Base-by-base conservation (phyloP, 2,797 vertebrate genomes). In the Melanogrammus aeglefinus region DNA sequence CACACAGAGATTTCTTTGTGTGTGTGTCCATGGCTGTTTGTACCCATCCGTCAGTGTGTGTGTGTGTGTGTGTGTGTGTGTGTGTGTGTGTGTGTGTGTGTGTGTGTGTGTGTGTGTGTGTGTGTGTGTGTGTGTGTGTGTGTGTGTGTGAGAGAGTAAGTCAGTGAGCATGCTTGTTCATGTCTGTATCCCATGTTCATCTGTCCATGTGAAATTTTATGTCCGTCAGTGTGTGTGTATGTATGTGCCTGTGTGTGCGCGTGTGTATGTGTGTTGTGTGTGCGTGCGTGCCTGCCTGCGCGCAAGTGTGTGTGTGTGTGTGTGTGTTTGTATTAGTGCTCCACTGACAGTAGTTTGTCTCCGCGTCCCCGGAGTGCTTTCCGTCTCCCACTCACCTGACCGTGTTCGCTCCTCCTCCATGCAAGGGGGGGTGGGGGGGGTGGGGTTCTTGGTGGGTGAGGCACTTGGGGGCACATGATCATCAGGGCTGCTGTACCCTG, bases 1-100 rank as follows among this genome's bases (percentile, higher is more conserved):
- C 83, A 29, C 83, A 87, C 85, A 91, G 88, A 91, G 87, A 85
- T 83, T 85, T 85, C 86, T 88, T 84, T 91, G 88, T 92, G 88
- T 92, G 85, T 75, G 75, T 77, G 81, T 75, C 66, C 44, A 38
- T 78, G 39, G 41, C 51, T 75, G 39, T 44, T 57, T 31, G 9
- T 73, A 33, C 21, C 9, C 33, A n/a, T 47, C 39, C 70, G 35
- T 76, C 35, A 29, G 72, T 78, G 47, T 63, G 72, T 33, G 72
- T 66, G 44, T 51, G 18, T 36, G 41, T 77, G 70, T 77, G 66
- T 77, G 66, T 69, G 21, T 18, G 2, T 38, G 35, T 21, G 41
- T 5, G 73, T n/a, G n/a, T n/a, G n/a, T n/a, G n/a, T n/a, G n/a
- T n/a, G n/a, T n/a, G n/a, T n/a, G n/a, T n/a, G n/a, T n/a, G n/a